These are phyloP conservation scores for Hippocampus zosterae DNA, from an alignment of 2,113 vertebrate species.

Conservation along the genomic window DNA sequence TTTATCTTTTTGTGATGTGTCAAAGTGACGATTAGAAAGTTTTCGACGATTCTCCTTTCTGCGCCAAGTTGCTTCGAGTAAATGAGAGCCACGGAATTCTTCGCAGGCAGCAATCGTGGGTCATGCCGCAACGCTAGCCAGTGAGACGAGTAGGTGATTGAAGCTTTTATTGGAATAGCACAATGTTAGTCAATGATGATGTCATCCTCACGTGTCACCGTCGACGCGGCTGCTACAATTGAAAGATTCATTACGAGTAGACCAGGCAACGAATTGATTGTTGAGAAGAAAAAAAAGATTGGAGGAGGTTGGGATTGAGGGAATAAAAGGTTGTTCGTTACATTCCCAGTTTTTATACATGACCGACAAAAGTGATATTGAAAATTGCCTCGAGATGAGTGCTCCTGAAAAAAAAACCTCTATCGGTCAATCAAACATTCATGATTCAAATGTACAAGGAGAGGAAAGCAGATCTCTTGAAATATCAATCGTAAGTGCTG, in stretches of 20 bases:
- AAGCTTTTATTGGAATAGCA: constrained; percentile 65
- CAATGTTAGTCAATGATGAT: constrained; percentile 46
- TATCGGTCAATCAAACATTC: background rate
- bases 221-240: constrained; percentile 12
- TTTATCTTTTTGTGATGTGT: no score
- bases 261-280: background rate
- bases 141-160: background rate
- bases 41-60: no score
- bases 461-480: background rate
- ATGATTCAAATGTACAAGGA: background rate
- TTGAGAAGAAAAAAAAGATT: background rate
- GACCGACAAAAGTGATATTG: constrained; percentile 42
- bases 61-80: no score
- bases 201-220: constrained; percentile 54
- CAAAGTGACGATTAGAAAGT: no score
- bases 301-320: no score
- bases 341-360: constrained; percentile 29
- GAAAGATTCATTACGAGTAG: constrained; percentile 14
- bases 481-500: constrained; percentile 38
- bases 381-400: constrained; percentile 43
- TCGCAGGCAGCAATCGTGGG: background rate
- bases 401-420: constrained; percentile 3
- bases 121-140: background rate
- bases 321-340: background rate
- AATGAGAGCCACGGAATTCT: no score